Base-by-base conservation (phyloP, 1,140 invertebrate genomes). In the Listronotus bonariensis region DNA sequence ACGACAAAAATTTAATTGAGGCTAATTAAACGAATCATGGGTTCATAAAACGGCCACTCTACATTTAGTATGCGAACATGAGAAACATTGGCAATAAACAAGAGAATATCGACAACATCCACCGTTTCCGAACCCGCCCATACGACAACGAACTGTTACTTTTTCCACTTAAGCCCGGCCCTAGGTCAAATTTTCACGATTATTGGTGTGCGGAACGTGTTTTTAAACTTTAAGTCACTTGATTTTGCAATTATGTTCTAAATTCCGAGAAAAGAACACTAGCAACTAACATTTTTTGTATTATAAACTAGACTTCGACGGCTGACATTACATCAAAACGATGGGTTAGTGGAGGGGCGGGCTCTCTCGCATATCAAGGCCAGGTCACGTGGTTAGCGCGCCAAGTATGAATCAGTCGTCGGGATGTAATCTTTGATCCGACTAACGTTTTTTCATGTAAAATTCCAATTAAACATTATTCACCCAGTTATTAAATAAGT, bases 251-350 rank as follows among this genome's bases (percentile, higher is more conserved):
- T 40, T 40, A 32, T 51, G 52, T 18, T 58, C 36, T 41, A 51
- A 52, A 51, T 61, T 51, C 26, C 20, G 18, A 2, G 18, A 42
- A 12, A 52, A 34, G 55, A 32, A 48, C 36, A 46, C 67, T 26
- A 58, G 34, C 48, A 70, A 68, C 68, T 67, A 70, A 67, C 69
- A 71, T 73, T 69, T 72, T 73, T 68, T 59, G 71, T 71, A 65
- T 54, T 68, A 56, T 63, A 46, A 63, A 71, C 56, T 68, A 63
- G 51, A 59, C 49, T 62, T 68, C 56, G 45, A 64, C 61, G 49
- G 36, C 58, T 61, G 58, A 51, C 58, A 61, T 61, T 32, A 58
- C 36, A 40, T 53, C 17, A 18, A 18, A 17, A 42, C 54, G 46
- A 46, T 57, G 31, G 42, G 41, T 32, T 31, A 53, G 34, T 48